Base-by-base conservation (phyloP, 2,888 invertebrate genomes). In the Sarcophaga rosellei region DNA sequence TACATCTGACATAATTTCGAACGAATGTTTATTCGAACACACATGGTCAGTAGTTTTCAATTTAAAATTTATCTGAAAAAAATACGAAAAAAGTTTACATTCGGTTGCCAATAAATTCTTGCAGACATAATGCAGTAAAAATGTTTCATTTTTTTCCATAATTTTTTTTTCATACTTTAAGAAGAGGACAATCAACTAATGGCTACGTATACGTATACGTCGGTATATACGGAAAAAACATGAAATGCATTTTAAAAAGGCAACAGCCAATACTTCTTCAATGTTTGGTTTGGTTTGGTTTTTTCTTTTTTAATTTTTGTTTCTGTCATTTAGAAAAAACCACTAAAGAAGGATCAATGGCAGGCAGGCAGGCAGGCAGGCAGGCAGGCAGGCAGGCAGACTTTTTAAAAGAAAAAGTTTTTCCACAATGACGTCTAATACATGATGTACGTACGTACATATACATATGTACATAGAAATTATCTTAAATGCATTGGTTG, bases 181-280 rank as follows among this genome's bases (percentile, higher is more conserved):
- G 61, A 61, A 10, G 61, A 21, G 21, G n/a, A 61, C 61, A 61
- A 20, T 20, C n/a, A 61, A 61, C n/a, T 61, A 47, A 63, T 69
- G 44, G 21, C 57, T 10, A 45, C n/a, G 23, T 10, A 75, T 69
- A 75, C 62, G 76, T 72, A 81, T 70, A 63, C 75, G 44, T 75
- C 74, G 44, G 57, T 76, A 17, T 53, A 53, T 53, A 53, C 4
- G 25, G 35, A 23, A 3, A 72, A 57, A 83, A 79, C 84, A 84
- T 79, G 74, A 79, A 84, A 75, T 78, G 63, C 74, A 79, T 83
- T 83, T 78, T 68, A 47, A 83, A 78, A 83, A 83, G 62, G 74
- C 69, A 61, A 61, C 61, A 61, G n/a, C 66, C 53, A 53, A 53
- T 53, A 53, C 53, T 35, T 35, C 35, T 35, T 35, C 35, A 35